A percentile compares a stretch with the other conserved stretches of the same genome.
Evolutionary conservation across 1,140 invertebrate species (phyloP).

Genomic region (Tenebrio molitor): DNA sequence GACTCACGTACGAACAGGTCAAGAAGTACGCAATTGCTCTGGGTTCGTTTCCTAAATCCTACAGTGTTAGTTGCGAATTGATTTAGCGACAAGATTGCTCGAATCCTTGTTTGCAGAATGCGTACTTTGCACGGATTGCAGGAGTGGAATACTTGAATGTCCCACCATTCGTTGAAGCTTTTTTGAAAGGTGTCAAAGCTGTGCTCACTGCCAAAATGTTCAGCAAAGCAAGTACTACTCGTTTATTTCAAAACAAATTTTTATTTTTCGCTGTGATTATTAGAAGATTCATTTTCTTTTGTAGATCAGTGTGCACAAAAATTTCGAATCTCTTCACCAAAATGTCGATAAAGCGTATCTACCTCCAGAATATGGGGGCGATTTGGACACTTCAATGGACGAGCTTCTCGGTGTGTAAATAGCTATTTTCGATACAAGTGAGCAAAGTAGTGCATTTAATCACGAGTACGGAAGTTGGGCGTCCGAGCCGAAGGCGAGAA

Average conservation of each 20-base stretch:
- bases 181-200: neutral
- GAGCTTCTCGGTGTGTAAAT: neutral
- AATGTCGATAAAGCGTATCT: neutral
- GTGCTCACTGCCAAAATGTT: too few relatives aligned
- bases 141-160: constrained; percentile 6
- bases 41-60: neutral
- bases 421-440: neutral
- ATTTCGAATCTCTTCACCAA: constrained; percentile 18
- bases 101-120: neutral
- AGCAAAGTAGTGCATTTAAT: too few relatives aligned
- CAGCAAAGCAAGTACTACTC: too few relatives aligned
- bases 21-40: neutral
- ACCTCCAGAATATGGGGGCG: neutral
- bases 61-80: neutral
- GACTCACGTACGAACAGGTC: neutral
- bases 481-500: too few relatives aligned
- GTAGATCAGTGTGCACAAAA: constrained; percentile 1
- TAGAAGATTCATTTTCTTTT: too few relatives aligned
- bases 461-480: too few relatives aligned
- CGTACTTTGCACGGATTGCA: constrained; percentile 4
- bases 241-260: too few relatives aligned
- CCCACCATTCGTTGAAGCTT: neutral
- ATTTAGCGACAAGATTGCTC: neutral
- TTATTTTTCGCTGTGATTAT: too few relatives aligned
- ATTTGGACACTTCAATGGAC: neutral